phyloP scores from a whole-genome alignment of 2,888 invertebrate species.

The Conus canariensis region DNA sequence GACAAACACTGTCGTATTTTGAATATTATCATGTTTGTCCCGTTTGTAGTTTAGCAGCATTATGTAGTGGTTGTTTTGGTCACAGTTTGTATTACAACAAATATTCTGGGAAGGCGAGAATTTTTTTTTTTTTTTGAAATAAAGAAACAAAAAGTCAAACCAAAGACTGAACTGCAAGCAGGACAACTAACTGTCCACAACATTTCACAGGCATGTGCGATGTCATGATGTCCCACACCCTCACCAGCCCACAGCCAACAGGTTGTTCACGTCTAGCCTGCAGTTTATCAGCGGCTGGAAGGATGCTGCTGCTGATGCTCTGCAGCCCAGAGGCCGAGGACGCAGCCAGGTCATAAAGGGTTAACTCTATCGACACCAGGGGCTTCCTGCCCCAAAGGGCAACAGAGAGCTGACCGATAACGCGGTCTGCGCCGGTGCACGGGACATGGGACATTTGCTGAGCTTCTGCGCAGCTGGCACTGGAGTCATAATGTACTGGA shows the following conservation, averaged over 20 bases:
- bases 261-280: background rate
- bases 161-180: background rate
- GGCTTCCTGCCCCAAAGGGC: slow-evolving; percentile 25
- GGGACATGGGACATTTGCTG: slow-evolving; percentile 22
- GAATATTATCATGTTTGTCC: no score
- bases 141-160: no score
- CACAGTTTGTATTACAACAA: no score
- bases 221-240: no score
- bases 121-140: no score
- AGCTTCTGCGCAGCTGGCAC: background rate
- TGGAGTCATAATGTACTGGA: background rate
- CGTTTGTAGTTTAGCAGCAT: no score
- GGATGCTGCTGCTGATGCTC: background rate
- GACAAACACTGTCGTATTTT: no score
- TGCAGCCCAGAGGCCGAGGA: background rate
- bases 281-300: background rate
- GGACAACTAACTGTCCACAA: background rate
- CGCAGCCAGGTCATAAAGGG: slow-evolving; percentile 10
- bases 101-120: no score
- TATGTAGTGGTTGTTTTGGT: no score
- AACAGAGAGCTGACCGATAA: slow-evolving; percentile 6
- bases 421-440: background rate
- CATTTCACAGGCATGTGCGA: no score
- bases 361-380: slow-evolving; percentile 31
- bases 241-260: background rate